Evolutionary conservation across 2,888 invertebrate species (phyloP), one percentile per base, ranked within the genome.

Genomic region (Alloplasta piceator): DNA sequence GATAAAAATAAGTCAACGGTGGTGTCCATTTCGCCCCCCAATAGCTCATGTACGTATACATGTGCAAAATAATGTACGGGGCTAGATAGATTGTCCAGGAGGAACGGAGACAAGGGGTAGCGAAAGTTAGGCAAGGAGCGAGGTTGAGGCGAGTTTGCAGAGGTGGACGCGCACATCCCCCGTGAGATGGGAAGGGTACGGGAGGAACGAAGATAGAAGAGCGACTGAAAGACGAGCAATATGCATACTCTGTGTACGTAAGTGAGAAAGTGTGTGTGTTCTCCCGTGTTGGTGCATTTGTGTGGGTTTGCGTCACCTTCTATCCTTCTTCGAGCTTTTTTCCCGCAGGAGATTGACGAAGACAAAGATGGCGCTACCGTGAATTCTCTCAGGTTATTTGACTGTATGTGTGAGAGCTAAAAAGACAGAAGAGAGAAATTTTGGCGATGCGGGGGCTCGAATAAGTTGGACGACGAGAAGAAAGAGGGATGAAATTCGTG

Each of bases 401-500:
- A 41, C 16, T 6, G 16, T n/a, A n/a, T 16, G 52, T 55, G 10
- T 36, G 60, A 66, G 67, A 52, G 26, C 26, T 26, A 50, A 16
- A 64, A 46, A 71, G 76, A 63, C 68, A 60, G 61, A 48, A 46
- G 70, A 56, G 71, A 52, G 60, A 26, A 26, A 3, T 26, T 26
- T 26, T 26, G 26, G 26, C 26, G 26, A 26, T 26, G 26, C 3
- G 26, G 26, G 78, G 61, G 50, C 72, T 67, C 55, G 39, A 61
- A 58, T 52, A 71, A 75, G 66, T 78, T 48, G 70, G 72, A 80
- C 56, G 41, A 67, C 55, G 78, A 82, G 83, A 81, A 72, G 78
- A 84, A 85, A 68, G 76, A 56, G 79, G 76, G 75, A 74, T 56
- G 77, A 85, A 83, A 85, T 80, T 83, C 85, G 78, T 61, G 74